Evolutionary conservation across 2,113 vertebrate species (phyloP), one percentile per base, ranked within the genome.

Genomic region (Alethe castanea): DNA sequence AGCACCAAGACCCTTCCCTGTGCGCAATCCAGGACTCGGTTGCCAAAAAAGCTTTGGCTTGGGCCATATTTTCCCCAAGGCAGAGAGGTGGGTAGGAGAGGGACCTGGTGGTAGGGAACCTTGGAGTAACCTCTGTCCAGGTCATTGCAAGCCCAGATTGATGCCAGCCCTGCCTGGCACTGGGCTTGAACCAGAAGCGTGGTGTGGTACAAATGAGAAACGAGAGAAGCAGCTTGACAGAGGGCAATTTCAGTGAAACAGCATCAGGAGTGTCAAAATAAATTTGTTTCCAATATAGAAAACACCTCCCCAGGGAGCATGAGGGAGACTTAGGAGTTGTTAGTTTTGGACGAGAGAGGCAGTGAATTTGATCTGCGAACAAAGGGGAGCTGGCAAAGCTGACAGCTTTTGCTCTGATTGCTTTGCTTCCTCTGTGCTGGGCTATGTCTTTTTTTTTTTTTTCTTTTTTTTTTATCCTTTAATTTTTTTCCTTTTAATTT

Each of bases 341-440:
- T 93, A 92, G 86, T 93, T 92, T 88, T 91, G 94, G 93, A 96
- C 2, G 1, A 67, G 74, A 35, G 73, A 92, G 64, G 53, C 84
- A 89, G 77, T 56, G 92, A 92, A 94, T 93, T 84, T 93, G 90
- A 93, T 94, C 84, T 85, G 79, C 1, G 44, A 94, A 91, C 78
- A 93, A 94, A 89, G 16, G 53, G 56, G 62, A 92, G 54, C 72
- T 74, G 91, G 94, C 86, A 95, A 92, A 94, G 91, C 95, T 59
- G 66, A 81, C 60, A 92, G 91, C 65, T 95, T 95, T 92, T 83
- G 82, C 78, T 73, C 84, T 86, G 92, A 93, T 95, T 80, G 76
- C 89, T 95, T 79, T 94, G 57, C 71, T 91, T 90, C 90, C 53
- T 84, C 82, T 54, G 23, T 36, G 70, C 40, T 0, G 22, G 81